Percentiles rank a stretch among this genome's conserved stretches.
These are phyloP conservation scores for Leptodactylus fallax DNA, from an alignment of 2,797 vertebrate genomes.

Conservation along the genomic window DNA sequence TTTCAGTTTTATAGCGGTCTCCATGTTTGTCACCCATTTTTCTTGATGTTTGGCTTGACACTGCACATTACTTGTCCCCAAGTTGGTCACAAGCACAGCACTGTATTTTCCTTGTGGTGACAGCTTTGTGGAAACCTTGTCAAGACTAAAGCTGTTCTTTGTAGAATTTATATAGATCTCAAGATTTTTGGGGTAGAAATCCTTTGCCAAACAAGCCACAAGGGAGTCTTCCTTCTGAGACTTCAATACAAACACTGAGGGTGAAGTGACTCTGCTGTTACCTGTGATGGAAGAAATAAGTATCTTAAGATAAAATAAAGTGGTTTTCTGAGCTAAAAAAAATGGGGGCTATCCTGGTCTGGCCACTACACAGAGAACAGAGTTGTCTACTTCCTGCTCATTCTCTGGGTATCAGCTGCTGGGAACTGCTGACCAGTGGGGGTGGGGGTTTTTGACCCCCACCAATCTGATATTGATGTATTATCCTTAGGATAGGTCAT, in stretches of 20 bases:
- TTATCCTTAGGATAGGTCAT: too few relatives aligned
- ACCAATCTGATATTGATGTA: too few relatives aligned
- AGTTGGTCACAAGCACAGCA: constrained; percentile 61
- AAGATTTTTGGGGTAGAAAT: constrained; percentile 71
- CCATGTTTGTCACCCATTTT: neutral
- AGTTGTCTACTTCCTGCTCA: too few relatives aligned
- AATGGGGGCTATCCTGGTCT: too few relatives aligned
- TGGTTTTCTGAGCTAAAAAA: too few relatives aligned
- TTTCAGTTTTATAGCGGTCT: neutral
- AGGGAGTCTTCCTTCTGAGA: constrained; percentile 58
- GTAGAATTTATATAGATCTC: constrained; percentile 59
- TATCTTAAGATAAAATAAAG: neutral
- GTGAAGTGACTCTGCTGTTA: constrained; percentile 51
- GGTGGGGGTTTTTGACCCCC: too few relatives aligned
- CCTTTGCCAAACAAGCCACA: constrained; percentile 70
- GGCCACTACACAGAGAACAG: too few relatives aligned
- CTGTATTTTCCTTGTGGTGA: constrained; percentile 68
- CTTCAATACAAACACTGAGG: constrained; percentile 69
- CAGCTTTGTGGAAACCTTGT: constrained; percentile 27
- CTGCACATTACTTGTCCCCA: constrained; percentile 57
- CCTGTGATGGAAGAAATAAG: constrained; percentile 60
- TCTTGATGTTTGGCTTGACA: constrained; percentile 65
- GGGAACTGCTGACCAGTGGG: too few relatives aligned
- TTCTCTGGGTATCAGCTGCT: too few relatives aligned
- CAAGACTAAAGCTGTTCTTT: constrained; percentile 34